Conservation (phyloP, 2,113 vertebrate genomes). For the Panurus biarmicus region DNA sequence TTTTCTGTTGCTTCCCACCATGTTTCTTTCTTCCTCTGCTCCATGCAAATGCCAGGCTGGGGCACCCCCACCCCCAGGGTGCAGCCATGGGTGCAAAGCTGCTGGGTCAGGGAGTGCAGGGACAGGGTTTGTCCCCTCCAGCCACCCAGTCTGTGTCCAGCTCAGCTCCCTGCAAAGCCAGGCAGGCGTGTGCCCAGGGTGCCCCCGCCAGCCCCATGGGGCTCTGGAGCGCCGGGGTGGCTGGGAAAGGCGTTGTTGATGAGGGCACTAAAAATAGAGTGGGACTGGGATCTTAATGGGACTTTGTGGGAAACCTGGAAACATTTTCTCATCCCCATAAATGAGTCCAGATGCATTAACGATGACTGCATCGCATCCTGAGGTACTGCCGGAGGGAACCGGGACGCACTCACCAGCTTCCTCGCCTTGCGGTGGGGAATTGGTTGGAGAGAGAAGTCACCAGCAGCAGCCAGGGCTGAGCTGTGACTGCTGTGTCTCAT, state of each 20-base stretch:
- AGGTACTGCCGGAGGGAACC: constrained; percentile 43
- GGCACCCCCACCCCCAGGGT: background rate
- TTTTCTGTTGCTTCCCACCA: background rate
- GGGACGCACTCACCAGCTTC: background rate
- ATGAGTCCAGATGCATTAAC: constrained; percentile 65
- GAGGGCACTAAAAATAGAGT: constrained; percentile 59
- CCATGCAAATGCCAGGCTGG: background rate
- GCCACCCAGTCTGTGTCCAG: rapidly evolving
- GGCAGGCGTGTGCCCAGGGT: background rate
- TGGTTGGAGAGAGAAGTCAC: background rate
- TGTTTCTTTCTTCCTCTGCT: background rate
- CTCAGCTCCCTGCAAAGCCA: background rate
- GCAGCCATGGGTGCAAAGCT: background rate
- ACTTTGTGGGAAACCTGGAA: constrained; percentile 68
- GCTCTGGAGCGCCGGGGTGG: background rate
- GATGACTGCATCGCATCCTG: constrained; percentile 57
- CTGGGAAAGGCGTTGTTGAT: constrained; percentile 24
- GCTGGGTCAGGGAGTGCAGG: rapidly evolving
- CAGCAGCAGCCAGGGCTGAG: rapidly evolving
- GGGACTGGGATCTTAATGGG: constrained; percentile 62
- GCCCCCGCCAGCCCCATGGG: background rate
- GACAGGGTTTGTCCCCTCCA: background rate
- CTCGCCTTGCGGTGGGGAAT: background rate
- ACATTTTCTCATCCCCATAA: constrained; percentile 63
- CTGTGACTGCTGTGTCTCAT: rapidly evolving